phyloP scores from a whole-genome alignment of 2,113 vertebrate species.

The Rhombomys opimus region DNA sequence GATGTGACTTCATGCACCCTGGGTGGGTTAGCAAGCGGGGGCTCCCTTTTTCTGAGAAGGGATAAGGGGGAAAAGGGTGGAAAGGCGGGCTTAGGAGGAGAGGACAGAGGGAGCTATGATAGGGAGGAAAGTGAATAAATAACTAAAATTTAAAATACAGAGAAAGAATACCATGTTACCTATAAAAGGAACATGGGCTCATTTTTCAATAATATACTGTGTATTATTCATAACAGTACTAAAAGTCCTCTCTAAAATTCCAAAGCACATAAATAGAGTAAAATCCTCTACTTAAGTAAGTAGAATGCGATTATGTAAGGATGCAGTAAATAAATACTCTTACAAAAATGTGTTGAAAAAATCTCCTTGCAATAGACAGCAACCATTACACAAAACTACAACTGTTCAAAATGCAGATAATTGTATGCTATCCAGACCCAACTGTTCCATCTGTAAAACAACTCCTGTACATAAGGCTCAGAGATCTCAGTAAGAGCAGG shows the following conservation, averaged over 20 bases:
- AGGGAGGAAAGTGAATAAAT: no score
- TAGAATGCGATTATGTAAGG: not conserved
- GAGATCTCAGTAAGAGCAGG: not conserved
- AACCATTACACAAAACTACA: not conserved
- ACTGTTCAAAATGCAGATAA: not conserved
- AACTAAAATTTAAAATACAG: not conserved
- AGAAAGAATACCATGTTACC: not conserved
- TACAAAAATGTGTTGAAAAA: not conserved
- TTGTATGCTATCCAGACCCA: not conserved
- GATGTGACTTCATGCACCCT: no score
- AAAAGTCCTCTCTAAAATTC: not conserved
- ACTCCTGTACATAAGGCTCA: not conserved
- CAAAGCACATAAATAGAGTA: not conserved
- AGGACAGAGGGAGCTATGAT: no score
- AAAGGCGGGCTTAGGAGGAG: no score
- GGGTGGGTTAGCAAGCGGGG: no score
- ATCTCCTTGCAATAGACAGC: no score
- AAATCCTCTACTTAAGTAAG: not conserved
- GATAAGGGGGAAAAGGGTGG: no score
- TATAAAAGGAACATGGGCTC: not conserved
- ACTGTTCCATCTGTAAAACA: not conserved
- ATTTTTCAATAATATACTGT: not conserved
- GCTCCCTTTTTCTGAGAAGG: no score
- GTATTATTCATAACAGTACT: not conserved
- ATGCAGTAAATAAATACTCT: not conserved